Conservation (phyloP, 2,888 invertebrate genomes). For the Napeogenes sylphis region DNA sequence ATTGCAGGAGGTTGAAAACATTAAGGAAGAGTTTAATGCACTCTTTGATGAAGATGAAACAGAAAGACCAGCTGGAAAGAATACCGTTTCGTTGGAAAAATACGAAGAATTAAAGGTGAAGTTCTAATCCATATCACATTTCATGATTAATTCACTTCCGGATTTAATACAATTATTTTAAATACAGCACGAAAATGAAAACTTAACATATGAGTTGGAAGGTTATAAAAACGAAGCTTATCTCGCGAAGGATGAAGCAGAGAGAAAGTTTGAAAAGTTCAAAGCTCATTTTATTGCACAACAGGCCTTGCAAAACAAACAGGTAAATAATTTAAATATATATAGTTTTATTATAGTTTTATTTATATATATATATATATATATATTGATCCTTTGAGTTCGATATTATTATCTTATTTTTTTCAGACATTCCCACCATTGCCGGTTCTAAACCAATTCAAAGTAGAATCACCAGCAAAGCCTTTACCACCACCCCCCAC, state of each 20-base stretch:
- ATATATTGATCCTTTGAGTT: not conserved
- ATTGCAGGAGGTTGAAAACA: constrained; percentile 62
- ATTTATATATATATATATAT: too few species aligned
- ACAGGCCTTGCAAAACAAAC: constrained; percentile 54
- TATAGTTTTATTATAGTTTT: too few species aligned
- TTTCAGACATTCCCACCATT: constrained; percentile 34
- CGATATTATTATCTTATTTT: not conserved
- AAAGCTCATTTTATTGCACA: constrained; percentile 87
- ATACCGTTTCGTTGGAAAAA: constrained; percentile 51
- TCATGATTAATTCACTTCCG: too few species aligned
- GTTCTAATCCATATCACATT: constrained; percentile 4
- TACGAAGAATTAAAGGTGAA: constrained; percentile 57
- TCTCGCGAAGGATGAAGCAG: constrained; percentile 87
- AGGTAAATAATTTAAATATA: constrained; percentile 32
- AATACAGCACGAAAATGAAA: constrained; percentile 88
- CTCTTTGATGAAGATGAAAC: constrained; percentile 59
- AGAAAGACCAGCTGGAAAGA: constrained; percentile 46
- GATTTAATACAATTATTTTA: not conserved
- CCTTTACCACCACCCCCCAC: constrained; percentile 38
- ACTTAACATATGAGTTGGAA: constrained; percentile 90
- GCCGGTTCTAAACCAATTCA: constrained; percentile 36
- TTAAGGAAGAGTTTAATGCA: constrained; percentile 57
- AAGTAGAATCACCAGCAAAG: constrained; percentile 39
- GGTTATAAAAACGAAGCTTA: constrained; percentile 95
- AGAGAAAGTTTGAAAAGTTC: constrained; percentile 83